Evolutionary conservation across 2,797 vertebrate genomes (phyloP).

Genomic region (Craterocephalus amniculus): DNA sequence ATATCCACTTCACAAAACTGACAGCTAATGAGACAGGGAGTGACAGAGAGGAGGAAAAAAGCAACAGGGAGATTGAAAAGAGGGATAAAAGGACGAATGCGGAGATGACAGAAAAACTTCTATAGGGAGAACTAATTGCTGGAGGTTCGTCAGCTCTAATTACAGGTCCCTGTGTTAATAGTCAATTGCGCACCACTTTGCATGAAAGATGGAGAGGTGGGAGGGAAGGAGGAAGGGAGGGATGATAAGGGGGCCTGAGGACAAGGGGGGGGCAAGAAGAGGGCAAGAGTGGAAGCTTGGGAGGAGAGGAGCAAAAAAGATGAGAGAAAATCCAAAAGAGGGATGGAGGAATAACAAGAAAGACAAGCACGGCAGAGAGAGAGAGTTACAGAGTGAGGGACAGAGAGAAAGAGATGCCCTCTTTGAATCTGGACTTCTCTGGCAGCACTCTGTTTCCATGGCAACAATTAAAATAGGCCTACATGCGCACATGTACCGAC

Average conservation of each 20-base stretch:
- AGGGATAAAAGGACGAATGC: conserved; percentile 58
- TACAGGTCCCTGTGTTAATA: conserved; percentile 81
- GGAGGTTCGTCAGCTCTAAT: conserved; percentile 81
- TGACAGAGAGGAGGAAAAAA: conserved; percentile 61
- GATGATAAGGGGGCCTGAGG: conserved; percentile 49
- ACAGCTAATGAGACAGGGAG: conserved; percentile 59
- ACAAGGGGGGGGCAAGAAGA: conserved; percentile 13
- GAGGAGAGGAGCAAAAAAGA: conserved; percentile 29
- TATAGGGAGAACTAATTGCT: conserved; percentile 79
- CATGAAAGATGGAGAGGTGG: conserved; percentile 65
- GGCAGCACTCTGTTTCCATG: conserved; percentile 87
- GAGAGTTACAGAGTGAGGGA: conserved; percentile 20
- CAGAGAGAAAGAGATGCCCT: conserved; percentile 69
- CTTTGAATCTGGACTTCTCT: conserved; percentile 83
- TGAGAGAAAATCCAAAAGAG: conserved; percentile 6
- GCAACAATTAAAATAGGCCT: conserved; percentile 87
- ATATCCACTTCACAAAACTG: conserved; percentile 48
- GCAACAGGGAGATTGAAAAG: conserved; percentile 46
- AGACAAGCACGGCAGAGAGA: conserved; percentile 4
- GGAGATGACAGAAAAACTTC: conserved; percentile 77
- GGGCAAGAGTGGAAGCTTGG: conserved; percentile 34
- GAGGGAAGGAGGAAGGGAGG: conserved; percentile 47
- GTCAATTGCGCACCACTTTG: conserved; percentile 73
- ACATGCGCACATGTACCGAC: conserved; percentile 61
- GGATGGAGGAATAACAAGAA: conserved; percentile 5